Evolutionary conservation across 2,888 invertebrate species (phyloP), one percentile per base, ranked within the genome.

Genomic region (Meteorus colon): DNA sequence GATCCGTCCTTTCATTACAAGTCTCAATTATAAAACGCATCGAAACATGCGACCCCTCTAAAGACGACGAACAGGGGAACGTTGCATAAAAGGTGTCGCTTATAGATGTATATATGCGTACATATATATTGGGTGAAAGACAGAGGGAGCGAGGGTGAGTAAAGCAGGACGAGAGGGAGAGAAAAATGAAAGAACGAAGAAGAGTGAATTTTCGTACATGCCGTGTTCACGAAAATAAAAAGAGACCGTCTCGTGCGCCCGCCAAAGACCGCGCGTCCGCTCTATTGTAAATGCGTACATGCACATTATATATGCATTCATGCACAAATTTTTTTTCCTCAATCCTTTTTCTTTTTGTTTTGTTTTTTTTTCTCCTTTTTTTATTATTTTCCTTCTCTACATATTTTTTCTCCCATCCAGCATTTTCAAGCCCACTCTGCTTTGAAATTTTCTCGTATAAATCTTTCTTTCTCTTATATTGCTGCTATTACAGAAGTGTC

Each of bases 11-110:
- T 75, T 74, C 51, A 55, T 66, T 59, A 66, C 79, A 83, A 73
- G 82, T 84, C 86, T 86, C 86, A 88, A 88, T 88, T 88, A 88
- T 84, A 82, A 85, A 86, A 86, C 86, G 86, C 86, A 87, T 86
- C 86, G 82, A 82, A 86, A 85, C 82, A 82, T 82, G 81, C 82
- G 79, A 82, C 80, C 79, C 79, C 79, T 73, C 51, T 10, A 37
- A 63, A 73, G 73, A 73, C 60, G 76, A 62, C 59, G 63, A n/a
- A 66, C 41, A 75, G 60, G 76, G 65, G 66, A 37, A 63, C 41
- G 45, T 68, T 69, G 73, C 51, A 73, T 68, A 70, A 76, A 74
- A 76, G 59, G 74, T 72, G 74, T 67, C 71, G 68, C 45, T 72
- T 27, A 48, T 63, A 55, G 19, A 55, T 55, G 19, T 19, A 55